phyloP scores from a whole-genome alignment of 1,140 invertebrate genomes.

The Metopolophium dirhodum region DNA sequence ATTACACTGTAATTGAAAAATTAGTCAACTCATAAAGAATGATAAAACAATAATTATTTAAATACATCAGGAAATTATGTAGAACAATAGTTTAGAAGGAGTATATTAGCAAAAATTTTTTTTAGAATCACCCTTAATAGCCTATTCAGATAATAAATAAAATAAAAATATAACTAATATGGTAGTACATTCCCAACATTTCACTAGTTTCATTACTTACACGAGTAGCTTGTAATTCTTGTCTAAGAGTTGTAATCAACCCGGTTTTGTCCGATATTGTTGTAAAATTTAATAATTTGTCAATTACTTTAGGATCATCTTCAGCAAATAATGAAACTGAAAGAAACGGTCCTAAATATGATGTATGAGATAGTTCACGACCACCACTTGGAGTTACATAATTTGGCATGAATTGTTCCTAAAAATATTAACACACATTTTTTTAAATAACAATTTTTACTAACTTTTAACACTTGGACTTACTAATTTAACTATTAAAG shows the following conservation, averaged over 20 bases:
- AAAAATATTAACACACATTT: conserved; percentile 60
- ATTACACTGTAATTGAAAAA: neutral
- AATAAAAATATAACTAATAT: neutral
- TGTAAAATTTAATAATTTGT: conserved; percentile 70
- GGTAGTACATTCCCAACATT: neutral
- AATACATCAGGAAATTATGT: neutral
- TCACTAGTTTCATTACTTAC: conserved; percentile 59
- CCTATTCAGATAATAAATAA: neutral
- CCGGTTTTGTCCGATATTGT: conserved; percentile 65
- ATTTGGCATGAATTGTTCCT: conserved; percentile 80
- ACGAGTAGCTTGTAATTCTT: conserved; percentile 74
- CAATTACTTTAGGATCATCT: conserved; percentile 83
- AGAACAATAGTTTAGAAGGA: neutral
- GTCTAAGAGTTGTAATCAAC: conserved; percentile 71
- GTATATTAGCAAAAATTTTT: neutral
- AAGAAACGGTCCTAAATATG: conserved; percentile 89
- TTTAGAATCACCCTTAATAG: neutral
- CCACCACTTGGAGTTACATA: conserved; percentile 74
- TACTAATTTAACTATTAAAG: conserved; percentile 71
- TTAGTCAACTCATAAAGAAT: no score
- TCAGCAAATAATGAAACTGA: conserved; percentile 90
- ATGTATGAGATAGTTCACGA: conserved; percentile 79
- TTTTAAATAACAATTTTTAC: conserved; percentile 51
- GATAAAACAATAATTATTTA: no score
- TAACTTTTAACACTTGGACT: neutral